phyloP scores from a whole-genome alignment of 2,113 vertebrate species.

The Mugil cephalus region DNA sequence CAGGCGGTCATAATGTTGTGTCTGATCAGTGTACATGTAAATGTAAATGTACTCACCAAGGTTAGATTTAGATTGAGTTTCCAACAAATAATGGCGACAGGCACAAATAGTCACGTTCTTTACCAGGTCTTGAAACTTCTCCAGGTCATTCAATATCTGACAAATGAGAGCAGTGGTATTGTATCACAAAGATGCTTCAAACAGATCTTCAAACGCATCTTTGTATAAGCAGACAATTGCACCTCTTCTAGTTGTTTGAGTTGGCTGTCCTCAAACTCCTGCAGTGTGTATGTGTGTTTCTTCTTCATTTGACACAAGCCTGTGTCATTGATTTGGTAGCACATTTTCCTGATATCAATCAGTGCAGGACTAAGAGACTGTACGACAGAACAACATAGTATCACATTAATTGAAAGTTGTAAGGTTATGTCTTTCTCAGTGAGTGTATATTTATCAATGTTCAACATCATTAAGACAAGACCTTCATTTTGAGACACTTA shows the following conservation, averaged over 20 bases:
- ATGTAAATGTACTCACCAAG: conserved; percentile 1
- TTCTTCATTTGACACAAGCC: conserved; percentile 84
- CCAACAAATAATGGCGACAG: conserved; percentile 78
- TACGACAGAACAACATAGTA: conserved; percentile 4
- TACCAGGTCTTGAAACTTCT: conserved; percentile 84
- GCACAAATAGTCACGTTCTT: conserved; percentile 85
- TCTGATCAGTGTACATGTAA: not conserved
- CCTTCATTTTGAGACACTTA: conserved; percentile 62
- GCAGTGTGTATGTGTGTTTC: conserved; percentile 82
- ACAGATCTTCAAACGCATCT: not conserved
- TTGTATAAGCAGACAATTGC: not conserved
- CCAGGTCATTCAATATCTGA: conserved; percentile 81
- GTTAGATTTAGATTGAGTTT: conserved; percentile 73
- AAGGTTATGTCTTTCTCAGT: not conserved
- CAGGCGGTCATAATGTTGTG: too few relatives aligned
- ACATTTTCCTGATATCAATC: conserved; percentile 87
- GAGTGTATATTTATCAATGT: not conserved
- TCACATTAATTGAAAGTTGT: not conserved
- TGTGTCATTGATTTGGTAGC: conserved; percentile 83
- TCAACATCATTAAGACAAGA: conserved; percentile 8
- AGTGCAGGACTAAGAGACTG: conserved; percentile 87
- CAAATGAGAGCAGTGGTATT: conserved; percentile 3
- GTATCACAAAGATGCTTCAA: not conserved
- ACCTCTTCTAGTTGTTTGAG: conserved; percentile 84
- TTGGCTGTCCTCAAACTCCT: conserved; percentile 84